phyloP scores from a whole-genome alignment of 2,888 invertebrate genomes.

The Drosophila nr. medialis region DNA sequence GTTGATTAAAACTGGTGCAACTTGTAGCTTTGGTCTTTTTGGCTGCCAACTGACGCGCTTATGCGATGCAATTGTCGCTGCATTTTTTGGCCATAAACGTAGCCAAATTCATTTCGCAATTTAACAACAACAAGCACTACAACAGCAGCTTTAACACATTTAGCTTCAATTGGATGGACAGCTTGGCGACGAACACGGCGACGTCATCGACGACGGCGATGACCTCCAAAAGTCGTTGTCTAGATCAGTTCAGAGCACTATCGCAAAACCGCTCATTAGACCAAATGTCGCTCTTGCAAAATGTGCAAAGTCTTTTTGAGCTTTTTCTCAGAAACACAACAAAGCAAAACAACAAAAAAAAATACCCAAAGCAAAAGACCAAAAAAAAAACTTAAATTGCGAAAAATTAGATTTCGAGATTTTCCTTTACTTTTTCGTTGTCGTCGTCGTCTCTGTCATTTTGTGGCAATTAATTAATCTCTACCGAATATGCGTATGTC shows the following conservation, averaged over 20 bases:
- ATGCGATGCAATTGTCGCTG: slow-evolving; percentile 61
- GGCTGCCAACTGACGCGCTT: slow-evolving; percentile 51
- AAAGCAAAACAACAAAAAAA: slow-evolving; percentile 16
- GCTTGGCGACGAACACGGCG: slow-evolving; percentile 55
- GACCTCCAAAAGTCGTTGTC: slow-evolving; percentile 72
- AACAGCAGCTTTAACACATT: slow-evolving; percentile 51
- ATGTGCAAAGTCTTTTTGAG: slow-evolving; percentile 72
- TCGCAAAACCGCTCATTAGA: slow-evolving; percentile 70
- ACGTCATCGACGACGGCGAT: slow-evolving; percentile 55
- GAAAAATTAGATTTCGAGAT: slow-evolving; percentile 63
- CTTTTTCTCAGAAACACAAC: slow-evolving; percentile 59
- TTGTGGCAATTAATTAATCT: slow-evolving; percentile 77
- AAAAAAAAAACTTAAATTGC: slow-evolving; percentile 48
- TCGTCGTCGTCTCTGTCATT: slow-evolving; percentile 57
- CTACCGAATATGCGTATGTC: slow-evolving; percentile 71
- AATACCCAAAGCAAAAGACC: slow-evolving; percentile 31
- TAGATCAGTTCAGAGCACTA: slow-evolving; percentile 45
- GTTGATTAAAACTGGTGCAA: slow-evolving; percentile 67
- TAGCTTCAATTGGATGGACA: slow-evolving; percentile 75
- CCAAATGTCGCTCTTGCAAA: slow-evolving; percentile 65
- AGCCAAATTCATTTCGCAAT: slow-evolving; percentile 72
- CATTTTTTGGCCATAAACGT: slow-evolving; percentile 68
- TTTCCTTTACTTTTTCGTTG: slow-evolving; percentile 48
- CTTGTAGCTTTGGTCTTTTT: slow-evolving; percentile 52
- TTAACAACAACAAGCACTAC: slow-evolving; percentile 46